Conservation (phyloP, 2,797 vertebrate genomes). For the Pseudochromis fuscus region DNA sequence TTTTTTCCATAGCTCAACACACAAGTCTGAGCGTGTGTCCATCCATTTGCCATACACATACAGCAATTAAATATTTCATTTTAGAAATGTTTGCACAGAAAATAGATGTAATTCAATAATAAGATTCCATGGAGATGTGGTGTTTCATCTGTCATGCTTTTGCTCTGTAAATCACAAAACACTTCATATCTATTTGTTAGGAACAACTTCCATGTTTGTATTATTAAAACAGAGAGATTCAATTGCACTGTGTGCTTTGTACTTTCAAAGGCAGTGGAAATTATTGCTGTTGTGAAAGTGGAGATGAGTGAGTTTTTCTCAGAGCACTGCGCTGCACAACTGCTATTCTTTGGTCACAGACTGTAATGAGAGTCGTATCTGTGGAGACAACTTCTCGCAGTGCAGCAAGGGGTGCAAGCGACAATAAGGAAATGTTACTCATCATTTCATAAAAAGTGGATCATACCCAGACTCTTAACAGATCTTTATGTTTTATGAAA, state of each 20-base stretch:
- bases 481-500: constrained; percentile 87
- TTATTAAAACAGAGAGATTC: constrained; percentile 40
- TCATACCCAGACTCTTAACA: constrained; percentile 83
- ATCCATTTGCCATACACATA: constrained; percentile 23
- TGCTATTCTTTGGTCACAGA: constrained; percentile 38
- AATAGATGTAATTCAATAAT: constrained; percentile 29
- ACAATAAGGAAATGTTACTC: constrained; percentile 85
- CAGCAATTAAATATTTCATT: constrained; percentile 18
- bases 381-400: constrained; percentile 63
- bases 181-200: constrained; percentile 41
- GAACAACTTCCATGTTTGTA: constrained; percentile 54
- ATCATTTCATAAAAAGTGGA: constrained; percentile 82
- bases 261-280: constrained; percentile 65
- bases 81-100: constrained; percentile 16
- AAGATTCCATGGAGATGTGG: constrained; percentile 35
- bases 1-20: constrained; percentile 17
- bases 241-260: constrained; percentile 47
- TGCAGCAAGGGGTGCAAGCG: constrained; percentile 54
- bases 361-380: constrained; percentile 61
- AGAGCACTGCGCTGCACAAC: constrained; percentile 18
- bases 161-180: constrained; percentile 36
- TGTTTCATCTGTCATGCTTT: constrained; percentile 36
- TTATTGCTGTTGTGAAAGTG: constrained; percentile 51
- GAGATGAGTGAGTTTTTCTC: constrained; percentile 51
- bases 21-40: constrained; percentile 18